Evolutionary conservation across 2,888 invertebrate genomes (phyloP), one percentile per base, ranked within the genome.

Genomic region (Andricus quercusramuli): DNA sequence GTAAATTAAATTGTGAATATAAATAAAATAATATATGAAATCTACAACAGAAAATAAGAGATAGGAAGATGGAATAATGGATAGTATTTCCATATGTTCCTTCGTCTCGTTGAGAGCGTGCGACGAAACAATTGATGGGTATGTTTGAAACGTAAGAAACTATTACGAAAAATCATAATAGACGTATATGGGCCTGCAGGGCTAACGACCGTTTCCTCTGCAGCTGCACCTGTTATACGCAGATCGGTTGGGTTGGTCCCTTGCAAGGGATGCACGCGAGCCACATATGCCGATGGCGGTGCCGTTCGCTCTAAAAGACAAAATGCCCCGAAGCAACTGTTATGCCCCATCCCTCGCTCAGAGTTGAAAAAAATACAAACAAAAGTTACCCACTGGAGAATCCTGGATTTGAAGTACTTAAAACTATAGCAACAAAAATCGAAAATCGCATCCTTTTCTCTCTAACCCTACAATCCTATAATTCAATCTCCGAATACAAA

Each of bases 171-270:
- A 90, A 90, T 90, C 89, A 89, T 90, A 89, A 90, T 89, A 89
- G 90, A 85, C 86, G 20, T 68, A 68, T 74, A 83, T 85, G 87
- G 85, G 86, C 87, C 87, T 89, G 89, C 86, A 88, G 86, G 87
- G 87, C 91, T 91, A 91, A 91, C 90, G 90, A 90, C 89, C 90
- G 89, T 87, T 90, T 91, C 90, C 90, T 90, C 89, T 85, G 86
- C 89, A 85, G 87, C 87, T 85, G 89, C 91, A 91, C 91, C 91
- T 91, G 91, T 91, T 91, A 47, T 47, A 89, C 90, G 86, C 87
- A 84, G 85, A 84, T 87, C 85, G 86, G 86, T 84, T 37, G 37
- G 37, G 37, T 37, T 9, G 37, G 37, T 37, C 37, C 37, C 37
- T 37, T 84, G 86, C 85, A 85, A 84, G 86, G 82, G 87, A 83